These are phyloP conservation scores for Drosophila heteroneura DNA, from an alignment of 2,888 invertebrate species.

Conservation along the genomic window DNA sequence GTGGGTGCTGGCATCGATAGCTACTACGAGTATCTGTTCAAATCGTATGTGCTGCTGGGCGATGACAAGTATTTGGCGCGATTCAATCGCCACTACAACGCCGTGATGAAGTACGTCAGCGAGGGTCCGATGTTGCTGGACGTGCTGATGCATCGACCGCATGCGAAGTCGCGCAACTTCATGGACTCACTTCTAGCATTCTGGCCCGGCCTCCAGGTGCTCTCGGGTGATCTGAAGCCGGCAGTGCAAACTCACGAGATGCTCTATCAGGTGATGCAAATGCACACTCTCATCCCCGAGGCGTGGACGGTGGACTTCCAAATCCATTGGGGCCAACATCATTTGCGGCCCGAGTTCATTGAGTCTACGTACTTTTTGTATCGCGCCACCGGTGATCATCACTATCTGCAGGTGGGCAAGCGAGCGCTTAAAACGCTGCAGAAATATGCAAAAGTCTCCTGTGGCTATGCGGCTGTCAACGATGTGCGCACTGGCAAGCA, in stretches of 20 bases:
- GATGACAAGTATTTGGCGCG: slow-evolving; percentile 97
- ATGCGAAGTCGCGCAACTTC: slow-evolving; percentile 96
- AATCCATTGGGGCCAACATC: slow-evolving; percentile 99
- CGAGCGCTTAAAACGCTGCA: slow-evolving; percentile 95
- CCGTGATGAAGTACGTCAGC: slow-evolving; percentile 98
- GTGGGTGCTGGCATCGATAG: slow-evolving; percentile 99
- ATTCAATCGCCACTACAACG: slow-evolving; percentile 97
- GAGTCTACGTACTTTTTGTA: slow-evolving; percentile 99
- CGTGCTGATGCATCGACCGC: slow-evolving; percentile 98
- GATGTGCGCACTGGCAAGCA: slow-evolving; percentile 95
- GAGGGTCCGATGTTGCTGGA: slow-evolving; percentile 96
- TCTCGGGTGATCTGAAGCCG: slow-evolving; percentile 95
- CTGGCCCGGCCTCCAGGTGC: slow-evolving; percentile 98
- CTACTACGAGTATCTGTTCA: slow-evolving; percentile 99
- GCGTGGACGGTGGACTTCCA: slow-evolving; percentile 99
- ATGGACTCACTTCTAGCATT: slow-evolving; percentile 99
- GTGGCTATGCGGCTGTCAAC: slow-evolving; percentile 99
- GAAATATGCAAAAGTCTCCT: slow-evolving; percentile 95
- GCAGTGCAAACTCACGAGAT: slow-evolving; percentile 99
- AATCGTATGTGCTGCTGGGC: slow-evolving; percentile 97
- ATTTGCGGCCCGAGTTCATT: slow-evolving; percentile 97
- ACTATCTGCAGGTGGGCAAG: slow-evolving; percentile 96
- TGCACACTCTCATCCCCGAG: slow-evolving; percentile 99
- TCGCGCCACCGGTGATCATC: slow-evolving; percentile 97
- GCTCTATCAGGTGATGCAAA: slow-evolving; percentile 98